Percentiles rank a stretch among this genome's conserved stretches.
Evolutionary conservation across 2,797 vertebrate genomes (phyloP).

Genomic region (Lates japonicus): DNA sequence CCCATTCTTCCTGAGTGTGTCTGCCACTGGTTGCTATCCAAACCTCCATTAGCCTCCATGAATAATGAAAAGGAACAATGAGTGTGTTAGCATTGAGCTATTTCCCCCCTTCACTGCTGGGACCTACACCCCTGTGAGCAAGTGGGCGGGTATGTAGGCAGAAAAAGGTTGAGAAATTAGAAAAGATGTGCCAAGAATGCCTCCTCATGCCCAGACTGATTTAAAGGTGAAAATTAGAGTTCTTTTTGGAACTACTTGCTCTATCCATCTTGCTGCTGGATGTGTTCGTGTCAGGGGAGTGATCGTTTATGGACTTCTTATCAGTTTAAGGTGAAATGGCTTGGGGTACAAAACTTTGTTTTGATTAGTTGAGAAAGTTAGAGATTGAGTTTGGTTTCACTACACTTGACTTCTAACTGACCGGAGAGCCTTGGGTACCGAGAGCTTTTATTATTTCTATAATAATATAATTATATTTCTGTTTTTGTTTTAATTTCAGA

Average conservation of each 20-base stretch:
- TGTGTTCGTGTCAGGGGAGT: slow-evolving; percentile 51
- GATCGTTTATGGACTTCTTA: slow-evolving; percentile 60
- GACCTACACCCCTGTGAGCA: slow-evolving; percentile 52
- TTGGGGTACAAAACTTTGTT: slow-evolving; percentile 28
- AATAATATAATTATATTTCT: too few relatives aligned
- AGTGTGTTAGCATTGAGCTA: slow-evolving; percentile 66
- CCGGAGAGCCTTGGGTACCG: not conserved
- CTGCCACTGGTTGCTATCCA: slow-evolving; percentile 68
- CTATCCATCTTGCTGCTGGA: slow-evolving; percentile 52
- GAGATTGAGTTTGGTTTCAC: slow-evolving; percentile 22
- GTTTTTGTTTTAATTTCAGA: not conserved
- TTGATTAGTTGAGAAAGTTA: slow-evolving; percentile 54
- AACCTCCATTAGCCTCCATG: slow-evolving; percentile 80
- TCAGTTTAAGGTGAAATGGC: slow-evolving; percentile 52
- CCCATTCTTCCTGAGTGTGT: slow-evolving; percentile 66
- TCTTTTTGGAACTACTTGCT: slow-evolving; percentile 16
- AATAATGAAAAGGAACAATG: slow-evolving; percentile 81
- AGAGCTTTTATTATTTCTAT: not conserved
- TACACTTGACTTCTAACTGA: not conserved
- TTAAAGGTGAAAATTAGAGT: slow-evolving; percentile 46
- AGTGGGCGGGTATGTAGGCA: slow-evolving; percentile 45
- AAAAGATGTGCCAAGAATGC: slow-evolving; percentile 41
- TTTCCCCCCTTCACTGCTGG: slow-evolving; percentile 18
- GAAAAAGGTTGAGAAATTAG: slow-evolving; percentile 55
- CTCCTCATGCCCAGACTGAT: slow-evolving; percentile 20